Percentiles rank a stretch among this genome's conserved stretches.
phyloP scores from a whole-genome alignment of 2,797 vertebrate species.

The Spea hammondii region DNA sequence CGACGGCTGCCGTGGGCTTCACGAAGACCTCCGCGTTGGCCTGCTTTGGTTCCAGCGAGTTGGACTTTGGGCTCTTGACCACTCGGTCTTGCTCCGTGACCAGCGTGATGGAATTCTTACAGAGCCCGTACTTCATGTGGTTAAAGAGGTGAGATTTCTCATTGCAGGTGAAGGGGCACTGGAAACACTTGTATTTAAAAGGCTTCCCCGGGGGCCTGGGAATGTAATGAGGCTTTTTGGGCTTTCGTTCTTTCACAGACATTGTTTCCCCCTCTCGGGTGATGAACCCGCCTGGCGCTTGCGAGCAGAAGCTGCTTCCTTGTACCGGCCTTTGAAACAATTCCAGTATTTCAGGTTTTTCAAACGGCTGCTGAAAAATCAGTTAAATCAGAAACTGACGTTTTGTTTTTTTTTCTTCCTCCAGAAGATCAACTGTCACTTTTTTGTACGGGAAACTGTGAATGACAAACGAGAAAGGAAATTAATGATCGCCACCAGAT shows the following conservation, averaged over 20 bases:
- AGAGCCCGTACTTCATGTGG: conserved; percentile 98
- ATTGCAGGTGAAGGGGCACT: conserved; percentile 98
- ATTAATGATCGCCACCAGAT: conserved; percentile 45
- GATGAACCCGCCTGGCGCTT: conserved; percentile 26
- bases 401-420: not conserved
- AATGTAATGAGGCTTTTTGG: conserved; percentile 97
- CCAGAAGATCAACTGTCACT: not conserved
- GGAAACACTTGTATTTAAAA: conserved; percentile 98
- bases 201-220: conserved; percentile 94
- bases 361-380: conserved; percentile 35
- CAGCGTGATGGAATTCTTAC: conserved; percentile 94
- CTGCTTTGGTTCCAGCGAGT: conserved; percentile 61
- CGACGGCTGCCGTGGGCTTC: conserved; percentile 59
- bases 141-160: conserved; percentile 98
- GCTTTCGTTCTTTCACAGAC: conserved; percentile 90
- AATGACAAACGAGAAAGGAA: conserved; percentile 50
- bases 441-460: conserved; percentile 58
- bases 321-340: conserved; percentile 31
- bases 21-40: conserved; percentile 55
- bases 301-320: conserved; percentile 43
- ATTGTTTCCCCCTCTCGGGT: conserved; percentile 62
- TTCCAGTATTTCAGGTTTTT: conserved; percentile 57
- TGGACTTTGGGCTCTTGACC: conserved; percentile 73
- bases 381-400: conserved; percentile 10
- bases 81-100: conserved; percentile 83